phyloP scores from a whole-genome alignment of 2,888 invertebrate genomes.

The Agrypnus murinus region DNA sequence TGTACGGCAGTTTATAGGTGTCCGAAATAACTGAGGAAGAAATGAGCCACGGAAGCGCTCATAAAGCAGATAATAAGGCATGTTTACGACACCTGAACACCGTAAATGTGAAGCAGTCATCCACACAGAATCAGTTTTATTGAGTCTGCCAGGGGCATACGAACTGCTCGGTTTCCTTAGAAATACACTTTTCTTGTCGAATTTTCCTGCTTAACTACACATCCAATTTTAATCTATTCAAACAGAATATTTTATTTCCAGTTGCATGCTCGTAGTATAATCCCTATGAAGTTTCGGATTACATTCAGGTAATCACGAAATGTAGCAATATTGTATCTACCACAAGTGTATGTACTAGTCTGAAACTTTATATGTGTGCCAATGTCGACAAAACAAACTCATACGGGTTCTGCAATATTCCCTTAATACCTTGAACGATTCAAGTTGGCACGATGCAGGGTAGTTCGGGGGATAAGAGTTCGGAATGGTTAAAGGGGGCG shows the following conservation, averaged over 20 bases:
- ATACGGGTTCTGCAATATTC: slow-evolving; percentile 41
- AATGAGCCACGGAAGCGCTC: slow-evolving; percentile 64
- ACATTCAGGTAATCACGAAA: slow-evolving; percentile 5
- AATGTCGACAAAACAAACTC: slow-evolving; percentile 45
- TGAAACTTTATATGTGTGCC: slow-evolving; percentile 42
- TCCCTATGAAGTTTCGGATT: slow-evolving; percentile 13
- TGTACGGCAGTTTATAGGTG: slow-evolving; percentile 62
- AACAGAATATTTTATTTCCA: neutral
- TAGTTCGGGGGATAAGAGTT: slow-evolving; percentile 48
- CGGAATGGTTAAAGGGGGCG: slow-evolving; percentile 50
- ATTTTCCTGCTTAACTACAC: neutral
- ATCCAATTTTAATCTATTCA: slow-evolving; percentile 23
- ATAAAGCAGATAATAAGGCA: slow-evolving; percentile 69
- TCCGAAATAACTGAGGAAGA: slow-evolving; percentile 64
- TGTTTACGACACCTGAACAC: slow-evolving; percentile 69
- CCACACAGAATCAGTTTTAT: slow-evolving; percentile 60
- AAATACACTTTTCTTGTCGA: slow-evolving; percentile 25
- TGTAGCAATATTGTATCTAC: slow-evolving; percentile 4
- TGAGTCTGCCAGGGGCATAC: slow-evolving; percentile 49
- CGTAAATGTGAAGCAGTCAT: slow-evolving; percentile 66
- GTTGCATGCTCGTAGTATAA: neutral
- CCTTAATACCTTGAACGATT: slow-evolving; percentile 55
- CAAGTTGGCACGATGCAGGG: slow-evolving; percentile 56
- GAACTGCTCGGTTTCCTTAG: slow-evolving; percentile 35
- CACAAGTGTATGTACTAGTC: slow-evolving; percentile 20